A percentile compares a stretch with the other conserved stretches of the same genome.
phyloP scores from a whole-genome alignment of 2,888 invertebrate species.

The Xestia rhomboidea region DNA sequence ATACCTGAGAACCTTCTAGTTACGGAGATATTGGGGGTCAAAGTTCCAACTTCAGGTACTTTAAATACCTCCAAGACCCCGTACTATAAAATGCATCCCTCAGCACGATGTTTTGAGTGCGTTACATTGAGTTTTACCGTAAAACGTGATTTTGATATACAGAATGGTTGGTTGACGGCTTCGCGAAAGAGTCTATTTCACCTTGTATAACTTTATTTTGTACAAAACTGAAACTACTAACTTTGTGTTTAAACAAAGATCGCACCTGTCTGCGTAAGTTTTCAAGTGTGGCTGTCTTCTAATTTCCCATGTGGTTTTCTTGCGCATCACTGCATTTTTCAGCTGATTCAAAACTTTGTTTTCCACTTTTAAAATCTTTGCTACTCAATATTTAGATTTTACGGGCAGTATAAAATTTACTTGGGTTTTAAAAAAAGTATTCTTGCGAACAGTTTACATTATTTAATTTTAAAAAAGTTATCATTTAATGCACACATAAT shows the following conservation, averaged over 20 bases:
- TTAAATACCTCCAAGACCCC: too few species aligned
- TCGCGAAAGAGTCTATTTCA: too few species aligned
- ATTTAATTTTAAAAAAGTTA: neutral
- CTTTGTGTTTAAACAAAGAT: constrained; percentile 3
- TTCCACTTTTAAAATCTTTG: constrained; percentile 5
- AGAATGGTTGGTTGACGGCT: too few species aligned
- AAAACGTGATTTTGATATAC: too few species aligned
- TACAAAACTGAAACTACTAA: neutral
- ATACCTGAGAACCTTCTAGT: too few species aligned
- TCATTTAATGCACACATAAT: neutral
- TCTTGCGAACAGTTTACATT: neutral
- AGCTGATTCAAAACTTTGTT: constrained; percentile 12
- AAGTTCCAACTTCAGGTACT: too few species aligned
- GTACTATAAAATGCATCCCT: too few species aligned
- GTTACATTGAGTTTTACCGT: too few species aligned
- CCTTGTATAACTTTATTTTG: too few species aligned
- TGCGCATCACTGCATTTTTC: constrained; percentile 31
- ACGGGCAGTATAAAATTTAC: neutral
- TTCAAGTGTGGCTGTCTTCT: constrained; percentile 17
- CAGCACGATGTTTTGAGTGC: too few species aligned
- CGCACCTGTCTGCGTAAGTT: neutral
- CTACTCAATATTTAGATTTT: neutral
- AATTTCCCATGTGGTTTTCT: constrained; percentile 44
- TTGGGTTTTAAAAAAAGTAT: neutral
- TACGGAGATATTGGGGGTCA: too few species aligned